These are phyloP conservation scores for Pseudorectes ferrugineus DNA, from an alignment of 2,113 vertebrate species.

Conservation along the genomic window DNA sequence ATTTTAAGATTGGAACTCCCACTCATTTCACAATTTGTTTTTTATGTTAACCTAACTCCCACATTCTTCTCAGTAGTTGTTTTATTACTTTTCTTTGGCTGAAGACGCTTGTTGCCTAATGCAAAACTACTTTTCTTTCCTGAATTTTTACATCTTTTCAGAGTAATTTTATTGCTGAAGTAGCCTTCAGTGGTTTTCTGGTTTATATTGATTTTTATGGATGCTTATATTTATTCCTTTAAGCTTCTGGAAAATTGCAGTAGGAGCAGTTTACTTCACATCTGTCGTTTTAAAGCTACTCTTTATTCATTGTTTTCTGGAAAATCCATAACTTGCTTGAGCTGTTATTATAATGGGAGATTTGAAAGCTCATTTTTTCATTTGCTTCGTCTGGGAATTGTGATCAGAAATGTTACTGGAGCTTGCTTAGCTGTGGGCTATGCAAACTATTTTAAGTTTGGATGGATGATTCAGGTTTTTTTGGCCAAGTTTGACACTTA, in stretches of 20 bases:
- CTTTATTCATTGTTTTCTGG: background rate
- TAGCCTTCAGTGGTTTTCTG: background rate
- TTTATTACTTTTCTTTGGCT: slow-evolving; percentile 17
- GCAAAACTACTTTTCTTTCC: background rate
- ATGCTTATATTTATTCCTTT: background rate
- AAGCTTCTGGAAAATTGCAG: background rate
- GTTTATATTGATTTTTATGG: background rate
- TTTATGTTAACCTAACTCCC: background rate
- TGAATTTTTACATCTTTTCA: background rate
- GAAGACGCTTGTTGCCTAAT: background rate
- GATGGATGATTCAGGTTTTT: accelerated
- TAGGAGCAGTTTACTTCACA: background rate
- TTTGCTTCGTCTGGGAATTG: background rate
- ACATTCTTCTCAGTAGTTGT: background rate
- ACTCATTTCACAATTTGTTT: background rate
- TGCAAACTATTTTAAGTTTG: background rate
- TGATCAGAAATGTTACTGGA: background rate
- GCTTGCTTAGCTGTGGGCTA: background rate
- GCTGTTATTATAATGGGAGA: background rate
- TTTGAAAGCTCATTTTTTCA: background rate
- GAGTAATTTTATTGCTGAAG: background rate
- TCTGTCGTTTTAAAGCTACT: background rate
- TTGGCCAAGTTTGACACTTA: background rate
- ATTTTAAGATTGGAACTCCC: background rate
- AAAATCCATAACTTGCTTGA: background rate